Base-by-base conservation (phyloP, 2,888 invertebrate species). In the Busseola fusca region DNA sequence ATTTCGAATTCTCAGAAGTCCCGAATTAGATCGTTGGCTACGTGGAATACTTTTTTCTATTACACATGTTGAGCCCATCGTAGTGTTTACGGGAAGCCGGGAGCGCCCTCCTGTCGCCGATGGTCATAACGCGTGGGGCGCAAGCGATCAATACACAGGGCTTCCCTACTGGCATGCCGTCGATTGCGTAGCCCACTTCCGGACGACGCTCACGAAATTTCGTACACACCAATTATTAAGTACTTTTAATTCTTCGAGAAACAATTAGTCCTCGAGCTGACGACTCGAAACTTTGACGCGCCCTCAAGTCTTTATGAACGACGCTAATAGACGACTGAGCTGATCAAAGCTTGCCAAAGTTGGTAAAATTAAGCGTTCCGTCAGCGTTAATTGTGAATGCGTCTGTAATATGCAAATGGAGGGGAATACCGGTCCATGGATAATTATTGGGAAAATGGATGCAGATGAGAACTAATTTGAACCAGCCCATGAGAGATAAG, bases 41-140 rank as follows among this genome's bases (percentile, higher is more conserved):
- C 64, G 68, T 74, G 72, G 78, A 78, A 78, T 76, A 80, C 76
- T 84, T 87, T 48, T 85, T 86, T 83, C 80, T 85, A 82, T 81
- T 87, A 86, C 90, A 91, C 88, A 90, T 90, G 89, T 90, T 86
- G 87, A 86, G 84, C 82, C 84, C 85, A 87, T 85, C 82, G 87
- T 87, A 90, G 88, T 91, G 91, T 93, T 92, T 91, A 92, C 88
- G 88, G 89, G 89, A 89, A 91, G 89, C 86, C 90, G 88, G 90
- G 90, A 91, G 92, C 93, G 94, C 93, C 94, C 94, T 92, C 89
- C 90, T 93, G 95, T 93, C 94, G 94, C 93, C 94, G 91, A 90
- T 94, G 93, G 93, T 88, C 94, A 92, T 91, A 91, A 90, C 91
- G 92, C 90, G 92, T 93, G 93, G 94, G 94, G 93, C 89, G 93